Evolutionary conservation across 2,797 vertebrate genomes (phyloP).

Genomic region (Gobio occitaniae): DNA sequence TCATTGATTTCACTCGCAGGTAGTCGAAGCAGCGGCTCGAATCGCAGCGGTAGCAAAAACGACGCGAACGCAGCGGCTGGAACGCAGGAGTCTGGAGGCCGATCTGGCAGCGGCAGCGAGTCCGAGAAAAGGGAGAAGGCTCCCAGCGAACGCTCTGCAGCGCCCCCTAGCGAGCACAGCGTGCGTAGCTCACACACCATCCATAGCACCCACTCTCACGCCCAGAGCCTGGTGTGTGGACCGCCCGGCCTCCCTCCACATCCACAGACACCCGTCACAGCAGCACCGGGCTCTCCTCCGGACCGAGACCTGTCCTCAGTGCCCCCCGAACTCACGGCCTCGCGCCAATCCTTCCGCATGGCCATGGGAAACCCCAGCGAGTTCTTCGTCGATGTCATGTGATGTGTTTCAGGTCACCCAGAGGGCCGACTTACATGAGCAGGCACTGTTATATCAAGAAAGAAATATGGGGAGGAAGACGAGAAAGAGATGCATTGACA

Average conservation of each 20-base stretch:
- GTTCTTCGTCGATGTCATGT: conserved; percentile 99
- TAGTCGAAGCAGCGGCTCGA: conserved; percentile 89
- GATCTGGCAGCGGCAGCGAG: conserved; percentile 85
- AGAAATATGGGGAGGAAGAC: conserved; percentile 41
- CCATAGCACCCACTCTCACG: conserved; percentile 86
- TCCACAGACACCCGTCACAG: conserved; percentile 73
- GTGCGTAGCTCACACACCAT: conserved; percentile 72
- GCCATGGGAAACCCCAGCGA: conserved; percentile 96
- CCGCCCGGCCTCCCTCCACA: conserved; percentile 79
- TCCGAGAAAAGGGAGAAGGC: conserved; percentile 83
- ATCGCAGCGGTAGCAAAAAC: conserved; percentile 83
- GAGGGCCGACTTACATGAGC: conserved; percentile 8
- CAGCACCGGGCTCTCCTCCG: conserved; percentile 81
- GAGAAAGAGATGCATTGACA: not conserved
- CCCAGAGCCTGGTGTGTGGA: conserved; percentile 80
- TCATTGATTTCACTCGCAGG: conserved; percentile 71
- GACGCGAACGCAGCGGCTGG: conserved; percentile 73
- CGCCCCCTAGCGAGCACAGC: conserved; percentile 80
- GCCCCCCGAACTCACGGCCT: conserved; percentile 89
- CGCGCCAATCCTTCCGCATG: conserved; percentile 94
- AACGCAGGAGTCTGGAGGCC: conserved; percentile 76
- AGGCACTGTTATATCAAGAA: conserved; percentile 37
- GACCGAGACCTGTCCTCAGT: conserved; percentile 84
- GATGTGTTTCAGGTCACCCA: conserved; percentile 66
- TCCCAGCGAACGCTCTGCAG: conserved; percentile 73